Evolutionary conservation across 2,888 invertebrate species (phyloP), one percentile per base, ranked within the genome.

Genomic region (Corythucha ciliata): DNA sequence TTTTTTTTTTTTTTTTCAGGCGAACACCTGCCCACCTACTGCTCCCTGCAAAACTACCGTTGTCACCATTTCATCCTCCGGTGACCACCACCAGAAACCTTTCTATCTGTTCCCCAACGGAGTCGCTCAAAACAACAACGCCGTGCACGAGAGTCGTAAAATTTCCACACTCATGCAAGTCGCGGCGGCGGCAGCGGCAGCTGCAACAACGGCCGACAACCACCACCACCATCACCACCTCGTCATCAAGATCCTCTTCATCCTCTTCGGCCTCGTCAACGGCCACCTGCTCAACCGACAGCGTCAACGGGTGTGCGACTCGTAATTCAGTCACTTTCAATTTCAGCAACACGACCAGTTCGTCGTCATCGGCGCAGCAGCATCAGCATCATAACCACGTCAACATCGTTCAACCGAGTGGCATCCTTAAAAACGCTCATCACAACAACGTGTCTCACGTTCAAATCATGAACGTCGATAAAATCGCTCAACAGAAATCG

Each of bases 391-490:
- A 46, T 33, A 47, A 47, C 39, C n/a, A n/a, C n/a, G 52, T 50
- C 20, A 41, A 48, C 22, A 44, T 53, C 22, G 26, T 47, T 18
- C 64, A 66, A 14, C 69, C 68, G 8, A 74, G 69, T 64, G 74
- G 75, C 18, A 76, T 75, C 57, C 64, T 75, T 46, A 75, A 75
- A 65, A 74, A 68, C 60, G 65, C 66, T 53, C n/a, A n/a, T n/a
- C 63, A 60, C 57, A 63, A 63, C 50, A 64, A 62, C 58, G 48
- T 58, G 7, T 55, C 57, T 18, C 59, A 59, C 44, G 52, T 59
- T 32, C 57, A 57, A 41, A 56, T 57, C 10, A 34, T 41, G 20
- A 45, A 55, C 22, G 44, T 39, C 14, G 48, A 54, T 8, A 55
- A 48, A 48, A 49, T 49, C 12, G 25, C 50, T 10, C 40, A 49